Base-by-base conservation (phyloP, 2,888 invertebrate species). In the Phengaris alcon region DNA sequence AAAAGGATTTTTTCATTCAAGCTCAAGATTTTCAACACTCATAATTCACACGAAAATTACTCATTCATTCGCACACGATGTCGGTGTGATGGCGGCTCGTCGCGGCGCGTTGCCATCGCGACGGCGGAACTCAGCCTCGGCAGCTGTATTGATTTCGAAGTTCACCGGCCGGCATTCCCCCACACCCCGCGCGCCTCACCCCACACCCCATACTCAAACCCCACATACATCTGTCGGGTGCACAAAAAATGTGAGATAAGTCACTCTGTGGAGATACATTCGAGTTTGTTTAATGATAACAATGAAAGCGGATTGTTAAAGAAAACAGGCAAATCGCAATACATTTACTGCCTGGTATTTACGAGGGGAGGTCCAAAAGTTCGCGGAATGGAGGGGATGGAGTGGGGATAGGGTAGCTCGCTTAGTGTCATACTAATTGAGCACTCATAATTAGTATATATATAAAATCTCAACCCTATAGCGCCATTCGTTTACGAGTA, bases 111-210 rank as follows among this genome's bases (percentile, higher is more conserved):
- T 86, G 81, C 91, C 87, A 93, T 93, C 87, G 88, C 86, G 80
- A 93, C 93, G 85, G 84, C 87, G 86, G 84, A 89, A 85, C 90
- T 89, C 91, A 52, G 52, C 52, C 51, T 52, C 72, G 89, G 94
- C 93, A 94, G 95, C 93, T 94, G 92, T 94, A 94, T 94, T 93
- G 94, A 93, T 94, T 93, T 94, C 89, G 93, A 90, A 85, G 93
- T 91, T 92, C 91, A 90, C 85, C 91, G 91, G 86, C 92, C 90
- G 88, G 81, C 83, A 12, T 35, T 9, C 35, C 64, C 64, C 64
- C 81, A 13, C 79, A 84, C 83, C 80, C 84, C 80, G 80, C 84
- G 81, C 83, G 79, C 79, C 81, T 81, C 76, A 78, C 82, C 80
- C 82, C 77, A 79, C 80, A 83, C 79, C 80, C 84, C 81, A 83